These are phyloP conservation scores for Plumapathes pennacea DNA, from an alignment of 92 coral and sea anemone species.

Conservation along the genomic window DNA sequence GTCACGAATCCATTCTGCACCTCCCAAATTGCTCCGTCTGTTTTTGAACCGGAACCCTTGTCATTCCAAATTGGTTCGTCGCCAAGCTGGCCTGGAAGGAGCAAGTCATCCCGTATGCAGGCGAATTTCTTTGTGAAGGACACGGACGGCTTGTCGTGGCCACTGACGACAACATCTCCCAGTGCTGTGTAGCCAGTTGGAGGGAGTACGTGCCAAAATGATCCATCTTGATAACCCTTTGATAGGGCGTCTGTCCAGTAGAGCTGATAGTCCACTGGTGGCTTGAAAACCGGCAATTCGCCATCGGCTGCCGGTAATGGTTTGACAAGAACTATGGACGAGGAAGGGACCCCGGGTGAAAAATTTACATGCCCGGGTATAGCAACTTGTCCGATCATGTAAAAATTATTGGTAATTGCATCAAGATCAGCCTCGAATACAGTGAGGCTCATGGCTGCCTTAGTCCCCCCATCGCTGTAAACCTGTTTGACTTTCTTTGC, in stretches of 20 bases:
- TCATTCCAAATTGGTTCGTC: constrained; percentile 3
- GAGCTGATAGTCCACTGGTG: constrained; percentile 6
- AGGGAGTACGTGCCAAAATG: constrained; percentile 22
- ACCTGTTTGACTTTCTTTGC: constrained; percentile 3
- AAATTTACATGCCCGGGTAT: neutral
- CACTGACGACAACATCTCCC: constrained; percentile 10
- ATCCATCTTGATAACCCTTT: constrained; percentile 2
- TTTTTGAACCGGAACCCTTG: constrained; percentile 8
- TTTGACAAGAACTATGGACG: constrained; percentile 17
- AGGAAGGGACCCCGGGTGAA: neutral
- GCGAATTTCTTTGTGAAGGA: constrained; percentile 17
- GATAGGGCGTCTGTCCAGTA: constrained; percentile 15
- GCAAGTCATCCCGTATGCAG: constrained; percentile 16
- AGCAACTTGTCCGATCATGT: constrained; percentile 24
- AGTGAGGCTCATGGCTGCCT: neutral
- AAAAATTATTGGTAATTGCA: constrained; percentile 10
- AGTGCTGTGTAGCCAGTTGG: constrained; percentile 20
- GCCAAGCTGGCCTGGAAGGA: neutral
- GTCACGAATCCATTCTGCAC: too few species aligned
- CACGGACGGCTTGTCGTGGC: neutral
- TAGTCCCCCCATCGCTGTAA: constrained; percentile 11
- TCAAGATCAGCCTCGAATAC: constrained; percentile 5
- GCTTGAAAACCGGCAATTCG: neutral
- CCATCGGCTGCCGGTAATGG: neutral
- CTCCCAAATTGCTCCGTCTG: constrained; percentile 12